Evolutionary conservation across 1,140 invertebrate species (phyloP), one percentile per base, ranked within the genome.

Genomic region (Pissodes strobi): DNA sequence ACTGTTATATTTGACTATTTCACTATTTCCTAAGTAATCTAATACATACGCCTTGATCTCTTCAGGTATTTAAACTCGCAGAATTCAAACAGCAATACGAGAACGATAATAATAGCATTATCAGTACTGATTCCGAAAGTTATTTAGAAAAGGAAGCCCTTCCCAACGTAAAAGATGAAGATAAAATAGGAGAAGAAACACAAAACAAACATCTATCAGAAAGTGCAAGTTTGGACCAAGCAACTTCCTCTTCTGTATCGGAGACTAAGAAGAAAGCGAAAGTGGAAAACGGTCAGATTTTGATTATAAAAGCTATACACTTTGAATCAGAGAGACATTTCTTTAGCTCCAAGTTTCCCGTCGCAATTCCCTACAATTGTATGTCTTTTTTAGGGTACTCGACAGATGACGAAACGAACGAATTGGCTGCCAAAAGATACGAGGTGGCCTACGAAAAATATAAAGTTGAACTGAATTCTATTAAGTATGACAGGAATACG

Each of bases 401-500:
- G 1, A 76, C 75, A 12, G 76, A 78, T 55, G 75, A 78, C 34
- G 76, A 78, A 66, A 75, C 76, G 1, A 76, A 77, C 46, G 75
- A 77, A 60, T 49, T 72, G 67, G 75, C 75, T n/a, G 74, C 69
- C 6, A 82, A 82, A 61, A 69, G 72, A 38, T 62, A 63, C 18
- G 57, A 51, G 38, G 59, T 74, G 66, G 46, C 63, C 64, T n/a
- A 82, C 74, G 70, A 78, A 73, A 69, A 73, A 72, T 70, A 75
- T 76, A 55, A 82, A 78, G 25, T 77, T 63, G 64, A 81, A 75
- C 66, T 82, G 73, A 66, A 78, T 74, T 34, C 80, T 74, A 72
- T 79, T 72, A 64, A 81, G 78, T 75, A 79, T 75, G 56, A 82
- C 73, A 37, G 79, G 69, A 69, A 83, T 76, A 78, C 80, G 73